Percentiles rank a stretch among this genome's conserved stretches.
phyloP scores from a whole-genome alignment of 2,113 vertebrate genomes.

The Sinocyclocheilus rhinocerous region DNA sequence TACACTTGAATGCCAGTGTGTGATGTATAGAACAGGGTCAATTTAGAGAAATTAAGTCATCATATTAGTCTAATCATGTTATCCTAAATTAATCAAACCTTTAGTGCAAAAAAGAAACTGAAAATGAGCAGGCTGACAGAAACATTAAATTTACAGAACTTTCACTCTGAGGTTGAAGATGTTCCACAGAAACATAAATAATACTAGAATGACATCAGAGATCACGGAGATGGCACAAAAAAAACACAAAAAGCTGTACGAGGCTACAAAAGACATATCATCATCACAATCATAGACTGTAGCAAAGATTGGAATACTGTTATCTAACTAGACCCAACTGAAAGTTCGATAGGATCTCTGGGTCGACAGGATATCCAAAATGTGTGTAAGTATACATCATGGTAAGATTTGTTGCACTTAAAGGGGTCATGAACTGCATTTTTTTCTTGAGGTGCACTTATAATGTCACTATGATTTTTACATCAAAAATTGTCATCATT shows the following conservation, averaged over 20 bases:
- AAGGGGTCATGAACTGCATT: no score
- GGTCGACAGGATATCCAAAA: not conserved
- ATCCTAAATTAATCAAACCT: constrained; percentile 63
- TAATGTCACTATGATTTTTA: no score
- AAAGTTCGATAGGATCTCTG: not conserved
- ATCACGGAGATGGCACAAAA: not conserved
- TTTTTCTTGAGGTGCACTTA: no score
- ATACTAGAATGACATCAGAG: constrained; percentile 19
- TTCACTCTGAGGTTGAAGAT: not conserved
- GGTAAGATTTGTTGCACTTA: not conserved
- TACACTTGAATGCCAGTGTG: not conserved
- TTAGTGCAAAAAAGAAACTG: constrained; percentile 34
- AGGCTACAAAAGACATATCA: not conserved
- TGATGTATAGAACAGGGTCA: constrained; percentile 44
- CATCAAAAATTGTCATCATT: no score
- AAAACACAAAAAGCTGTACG: not conserved
- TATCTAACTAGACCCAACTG: not conserved
- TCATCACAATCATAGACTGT: no score
- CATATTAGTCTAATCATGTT: constrained; percentile 65
- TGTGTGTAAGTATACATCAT: not conserved
- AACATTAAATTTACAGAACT: not conserved
- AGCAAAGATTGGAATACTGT: not conserved
- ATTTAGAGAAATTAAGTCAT: constrained; percentile 57
- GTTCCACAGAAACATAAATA: not conserved
- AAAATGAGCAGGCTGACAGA: constrained; percentile 27